These are phyloP conservation scores for Cinclus mexicanus DNA, from an alignment of 2,113 vertebrate genomes.

Conservation along the genomic window DNA sequence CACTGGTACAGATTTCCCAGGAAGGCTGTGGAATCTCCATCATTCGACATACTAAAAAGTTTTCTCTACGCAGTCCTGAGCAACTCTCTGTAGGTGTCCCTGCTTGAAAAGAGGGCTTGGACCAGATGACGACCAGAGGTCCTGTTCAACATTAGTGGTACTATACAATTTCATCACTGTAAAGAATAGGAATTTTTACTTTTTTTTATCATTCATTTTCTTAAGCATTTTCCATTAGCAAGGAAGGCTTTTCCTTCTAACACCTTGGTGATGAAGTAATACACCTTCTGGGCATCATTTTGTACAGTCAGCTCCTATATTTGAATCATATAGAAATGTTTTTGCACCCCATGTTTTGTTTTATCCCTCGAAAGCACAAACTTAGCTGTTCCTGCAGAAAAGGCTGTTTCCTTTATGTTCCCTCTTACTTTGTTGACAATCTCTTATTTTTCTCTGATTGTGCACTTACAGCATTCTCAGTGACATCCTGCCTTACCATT, in stretches of 20 bases:
- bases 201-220: background rate
- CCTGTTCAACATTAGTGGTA: background rate
- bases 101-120: background rate
- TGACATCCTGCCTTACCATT: background rate
- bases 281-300: background rate
- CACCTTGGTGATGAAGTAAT: background rate
- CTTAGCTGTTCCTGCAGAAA: background rate
- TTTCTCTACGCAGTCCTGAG: background rate
- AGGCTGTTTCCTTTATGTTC: background rate
- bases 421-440: background rate
- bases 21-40: background rate
- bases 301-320: background rate
- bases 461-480: background rate
- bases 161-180: background rate
- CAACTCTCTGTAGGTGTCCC: background rate
- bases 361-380: background rate
- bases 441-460: background rate
- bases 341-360: rapidly evolving
- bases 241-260: background rate
- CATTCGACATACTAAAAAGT: background rate
- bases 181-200: background rate
- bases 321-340: background rate
- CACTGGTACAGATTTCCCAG: background rate
- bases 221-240: background rate
- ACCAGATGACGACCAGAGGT: background rate